These are phyloP conservation scores for Buathra laborator DNA, from an alignment of 2,888 invertebrate species.

Conservation along the genomic window DNA sequence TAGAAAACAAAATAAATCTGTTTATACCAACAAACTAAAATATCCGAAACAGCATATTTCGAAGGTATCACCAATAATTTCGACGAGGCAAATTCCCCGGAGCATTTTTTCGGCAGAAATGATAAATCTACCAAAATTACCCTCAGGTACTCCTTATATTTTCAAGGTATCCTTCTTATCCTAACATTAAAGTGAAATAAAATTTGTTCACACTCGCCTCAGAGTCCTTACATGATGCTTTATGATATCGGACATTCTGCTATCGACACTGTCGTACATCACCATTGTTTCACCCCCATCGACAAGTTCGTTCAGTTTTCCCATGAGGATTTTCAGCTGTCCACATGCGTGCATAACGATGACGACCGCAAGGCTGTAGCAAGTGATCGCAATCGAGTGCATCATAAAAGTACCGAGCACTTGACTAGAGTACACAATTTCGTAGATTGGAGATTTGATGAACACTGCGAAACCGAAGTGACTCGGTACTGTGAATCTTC, in stretches of 20 bases:
- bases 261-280: background rate
- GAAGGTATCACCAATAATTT: conserved; percentile 76
- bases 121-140: conserved; percentile 9
- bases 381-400: conserved; percentile 74
- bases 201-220: conserved; percentile 63
- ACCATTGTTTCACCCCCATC: conserved; percentile 5
- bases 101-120: conserved; percentile 73
- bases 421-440: conserved; percentile 77
- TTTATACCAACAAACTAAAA: conserved; percentile 75
- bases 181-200: background rate
- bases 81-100: conserved; percentile 77
- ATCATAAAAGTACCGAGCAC: conserved; percentile 74
- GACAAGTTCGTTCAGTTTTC: conserved; percentile 68
- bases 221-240: conserved; percentile 74
- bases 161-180: background rate
- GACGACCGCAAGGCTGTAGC: conserved; percentile 77
- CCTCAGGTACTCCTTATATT: too few species aligned
- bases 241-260: conserved; percentile 70
- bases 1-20: background rate
- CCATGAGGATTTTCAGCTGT: conserved; percentile 75
- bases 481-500: conserved; percentile 70
- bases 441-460: conserved; percentile 74
- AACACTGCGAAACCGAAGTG: conserved; percentile 72
- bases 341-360: conserved; percentile 79
- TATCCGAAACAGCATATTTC: conserved; percentile 79